Percentiles rank a stretch among this genome's conserved stretches.
These are phyloP conservation scores for Zygaena filipendulae DNA, from an alignment of 2,888 invertebrate genomes.

Conservation along the genomic window DNA sequence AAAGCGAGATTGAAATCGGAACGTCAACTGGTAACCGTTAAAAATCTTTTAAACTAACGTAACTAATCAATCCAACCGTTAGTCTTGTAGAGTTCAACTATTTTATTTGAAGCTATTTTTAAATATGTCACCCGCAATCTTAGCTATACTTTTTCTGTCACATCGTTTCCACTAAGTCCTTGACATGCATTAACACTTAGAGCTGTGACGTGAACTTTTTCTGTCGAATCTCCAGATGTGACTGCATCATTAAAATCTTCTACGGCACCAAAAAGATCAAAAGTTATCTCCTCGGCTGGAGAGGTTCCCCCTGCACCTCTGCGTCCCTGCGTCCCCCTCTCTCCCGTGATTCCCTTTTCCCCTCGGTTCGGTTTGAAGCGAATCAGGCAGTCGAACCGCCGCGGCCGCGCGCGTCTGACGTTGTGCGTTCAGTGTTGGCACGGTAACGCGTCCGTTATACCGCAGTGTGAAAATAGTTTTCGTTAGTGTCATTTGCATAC, in stretches of 20 bases:
- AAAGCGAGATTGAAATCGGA: slow-evolving; percentile 23
- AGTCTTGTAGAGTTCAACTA: too few species aligned
- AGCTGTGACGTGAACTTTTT: slow-evolving; percentile 46
- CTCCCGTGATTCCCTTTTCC: slow-evolving; percentile 22
- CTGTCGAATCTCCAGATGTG: slow-evolving; percentile 57
- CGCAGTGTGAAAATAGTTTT: slow-evolving; percentile 51
- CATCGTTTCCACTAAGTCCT: slow-evolving; percentile 54
- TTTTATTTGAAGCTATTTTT: slow-evolving; percentile 39
- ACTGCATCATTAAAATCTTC: slow-evolving; percentile 65
- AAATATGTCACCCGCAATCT: slow-evolving; percentile 61
- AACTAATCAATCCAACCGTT: slow-evolving; percentile 30
- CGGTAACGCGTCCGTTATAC: slow-evolving; percentile 21
- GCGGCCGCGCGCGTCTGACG: slow-evolving; percentile 35
- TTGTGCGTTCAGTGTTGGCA: slow-evolving; percentile 19
- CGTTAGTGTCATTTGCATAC: slow-evolving; percentile 49
- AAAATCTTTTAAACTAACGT: too few species aligned
- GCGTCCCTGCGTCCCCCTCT: slow-evolving; percentile 29
- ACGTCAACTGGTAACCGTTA: too few species aligned
- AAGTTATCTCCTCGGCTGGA: slow-evolving; percentile 60
- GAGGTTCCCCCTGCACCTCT: slow-evolving; percentile 38
- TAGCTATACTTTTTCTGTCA: slow-evolving; percentile 50
- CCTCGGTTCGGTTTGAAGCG: slow-evolving; percentile 24
- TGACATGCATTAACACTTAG: slow-evolving; percentile 67
- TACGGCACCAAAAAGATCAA: slow-evolving; percentile 64
- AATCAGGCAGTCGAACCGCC: slow-evolving; percentile 43